Conservation (phyloP, 2,797 vertebrate genomes). For the Amblyraja radiata region DNA sequence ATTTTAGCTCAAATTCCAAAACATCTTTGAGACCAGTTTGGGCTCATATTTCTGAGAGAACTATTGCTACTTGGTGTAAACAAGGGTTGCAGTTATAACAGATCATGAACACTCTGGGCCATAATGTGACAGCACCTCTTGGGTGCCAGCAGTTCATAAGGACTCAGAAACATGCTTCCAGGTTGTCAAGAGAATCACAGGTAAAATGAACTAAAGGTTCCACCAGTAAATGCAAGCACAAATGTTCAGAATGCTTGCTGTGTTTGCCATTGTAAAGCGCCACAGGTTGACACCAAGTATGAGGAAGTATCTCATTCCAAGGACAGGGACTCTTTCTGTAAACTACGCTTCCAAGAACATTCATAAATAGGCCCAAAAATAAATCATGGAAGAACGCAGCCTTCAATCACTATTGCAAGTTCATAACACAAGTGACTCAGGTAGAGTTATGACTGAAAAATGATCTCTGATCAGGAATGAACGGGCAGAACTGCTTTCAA, state of each 20-base stretch:
- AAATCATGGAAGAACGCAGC: not conserved
- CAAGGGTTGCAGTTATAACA: not conserved
- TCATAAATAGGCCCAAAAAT: not conserved
- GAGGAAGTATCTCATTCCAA: not conserved
- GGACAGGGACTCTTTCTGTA: not conserved
- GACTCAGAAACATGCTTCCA: not conserved
- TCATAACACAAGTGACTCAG: not conserved
- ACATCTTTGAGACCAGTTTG: not conserved
- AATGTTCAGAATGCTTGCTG: not conserved
- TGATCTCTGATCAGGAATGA: not conserved
- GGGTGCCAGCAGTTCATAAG: not conserved
- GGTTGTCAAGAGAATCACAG: not conserved
- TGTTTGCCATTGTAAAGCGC: not conserved
- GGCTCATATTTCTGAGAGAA: not conserved
- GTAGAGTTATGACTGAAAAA: not conserved
- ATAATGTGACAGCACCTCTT: not conserved
- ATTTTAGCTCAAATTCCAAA: constrained; percentile 1
- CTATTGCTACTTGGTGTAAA: not conserved
- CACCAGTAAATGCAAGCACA: not conserved
- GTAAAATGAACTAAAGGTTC: not conserved
- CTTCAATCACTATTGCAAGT: not conserved
- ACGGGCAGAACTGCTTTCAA: not conserved
- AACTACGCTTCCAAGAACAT: not conserved
- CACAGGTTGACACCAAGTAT: not conserved
- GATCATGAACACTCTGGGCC: not conserved